Evolutionary conservation across 2,797 vertebrate species (phyloP), one percentile per base, ranked within the genome.

Genomic region (Thripadectes ignobilis): DNA sequence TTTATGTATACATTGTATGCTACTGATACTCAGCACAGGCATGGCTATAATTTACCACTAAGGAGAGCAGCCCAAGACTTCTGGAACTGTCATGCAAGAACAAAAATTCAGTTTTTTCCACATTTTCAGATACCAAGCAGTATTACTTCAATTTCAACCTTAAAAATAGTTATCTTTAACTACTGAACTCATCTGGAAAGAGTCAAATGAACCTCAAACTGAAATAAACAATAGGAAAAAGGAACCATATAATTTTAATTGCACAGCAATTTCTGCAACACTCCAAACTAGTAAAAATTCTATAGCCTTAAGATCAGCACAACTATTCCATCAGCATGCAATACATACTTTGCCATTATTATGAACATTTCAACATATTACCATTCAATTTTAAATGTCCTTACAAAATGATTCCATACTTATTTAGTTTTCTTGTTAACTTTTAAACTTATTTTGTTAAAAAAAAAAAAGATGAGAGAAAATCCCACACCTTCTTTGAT

Each of bases 401-500:
- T 85, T 65, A 73, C 9, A 57, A 69, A 55, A 41, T 66, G 3
- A 88, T 69, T 72, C 27, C 72, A 20, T 57, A 75, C 12, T 51
- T 45, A 20, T 27, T 41, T 39, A 32, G 23, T 61, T 36, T 36
- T 88, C 69, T 27, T 85, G 58, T 49, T 48, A 43, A 75, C 29
- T 48, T 75, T 32, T 14, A 88, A 77, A 7, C 5, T 48, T 62
- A 73, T 59, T 86, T 69, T 82, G 22, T 23, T 6, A 30, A 36
- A 9, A 52, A 29, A 61, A 61, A 51, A 43, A 46, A 8, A 9
- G 7, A 46, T 46, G 43, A 34, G 59, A 87, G 10, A 74, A 89
- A 91, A 63, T 65, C 48, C 11, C 86, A 88, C 95, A 99, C 99
- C 99, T 99, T 99, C 98, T 99, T 98, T 99, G 99, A 97, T 99